Evolutionary conservation across 2,113 vertebrate genomes (phyloP), one percentile per base, ranked within the genome.

Genomic region (Strix aluco): DNA sequence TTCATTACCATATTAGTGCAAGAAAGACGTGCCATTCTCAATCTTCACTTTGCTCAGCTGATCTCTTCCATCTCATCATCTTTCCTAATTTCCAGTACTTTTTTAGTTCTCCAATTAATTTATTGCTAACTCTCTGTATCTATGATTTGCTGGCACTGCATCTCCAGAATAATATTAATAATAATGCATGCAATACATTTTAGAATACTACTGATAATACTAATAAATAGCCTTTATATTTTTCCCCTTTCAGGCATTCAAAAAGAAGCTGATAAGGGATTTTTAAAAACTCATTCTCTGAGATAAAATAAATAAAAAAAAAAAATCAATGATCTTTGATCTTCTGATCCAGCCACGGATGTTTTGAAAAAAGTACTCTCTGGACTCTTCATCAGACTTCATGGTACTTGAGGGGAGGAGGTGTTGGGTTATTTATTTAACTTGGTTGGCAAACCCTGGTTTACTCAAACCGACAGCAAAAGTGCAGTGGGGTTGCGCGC

Each of bases 51-150:
- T 8, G 9, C 25, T 81, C 84, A 84, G 38, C 23, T 94, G 57
- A 90, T 90, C 57, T 90, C 47, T 85, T 79, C 15, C 54, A 87
- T 79, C 66, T 94, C 77, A 88, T 87, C 18, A 82, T 52, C 71
- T 18, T 86, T 58, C 36, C 62, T 72, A 75, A 91, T 75, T 93
- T 82, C 52, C 52, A 91, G 42, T 44, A 65, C 61, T 63, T 88
- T 81, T 87, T 94, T 58, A 92, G 32, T 81, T 88, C 46, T 66
- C 46, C 46, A 86, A 70, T 90, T 85, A 95, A 88, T 91, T 85
- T 93, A 83, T 72, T 92, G 84, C 66, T 52, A 82, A 30, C 22
- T 75, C 30, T 73, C 46, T 65, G 27, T 52, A 93, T 61, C 46
- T 87, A 19, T 61, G 38, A 92, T 81, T 79, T 96, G 66, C 74